Evolutionary conservation across 2,888 invertebrate genomes (phyloP).

Genomic region (Deilephila elpenor): DNA sequence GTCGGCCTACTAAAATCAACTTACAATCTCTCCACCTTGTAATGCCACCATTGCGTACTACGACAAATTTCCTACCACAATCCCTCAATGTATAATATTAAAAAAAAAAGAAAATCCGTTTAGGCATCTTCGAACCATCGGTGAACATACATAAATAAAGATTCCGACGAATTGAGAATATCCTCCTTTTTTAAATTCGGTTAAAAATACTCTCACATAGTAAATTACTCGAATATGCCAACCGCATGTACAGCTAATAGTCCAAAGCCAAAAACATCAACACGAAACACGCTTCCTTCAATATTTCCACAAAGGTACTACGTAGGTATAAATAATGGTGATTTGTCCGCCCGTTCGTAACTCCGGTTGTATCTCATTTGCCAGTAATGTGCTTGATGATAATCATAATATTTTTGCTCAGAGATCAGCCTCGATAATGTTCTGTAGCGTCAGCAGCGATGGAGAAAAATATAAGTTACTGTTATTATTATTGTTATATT

Average conservation of each 20-base stretch:
- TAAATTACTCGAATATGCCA: background rate
- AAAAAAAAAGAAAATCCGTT: no score
- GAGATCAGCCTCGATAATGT: conserved; percentile 74
- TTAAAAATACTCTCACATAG: no score
- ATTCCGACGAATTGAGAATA: no score
- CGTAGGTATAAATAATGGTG: conserved; percentile 46
- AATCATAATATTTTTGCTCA: conserved; percentile 73
- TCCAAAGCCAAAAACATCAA: background rate
- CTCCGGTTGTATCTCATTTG: conserved; percentile 67
- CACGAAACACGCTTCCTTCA: background rate
- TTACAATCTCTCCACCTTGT: no score
- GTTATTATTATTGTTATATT: no score
- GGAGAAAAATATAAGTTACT: background rate
- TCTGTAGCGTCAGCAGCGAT: conserved; percentile 56
- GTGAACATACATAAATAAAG: no score
- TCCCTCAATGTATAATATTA: no score
- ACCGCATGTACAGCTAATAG: background rate
- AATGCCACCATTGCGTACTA: no score
- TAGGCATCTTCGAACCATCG: no score
- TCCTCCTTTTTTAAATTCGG: no score
- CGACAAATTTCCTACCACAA: no score
- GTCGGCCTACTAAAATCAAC: no score
- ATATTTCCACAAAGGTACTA: conserved; percentile 14
- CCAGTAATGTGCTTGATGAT: conserved; percentile 67
- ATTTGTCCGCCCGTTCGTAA: conserved; percentile 42